These are phyloP conservation scores for Hydra vulgaris DNA, from an alignment of 30 jellyfish, hydroid and myxozoan genomes.

Conservation along the genomic window DNA sequence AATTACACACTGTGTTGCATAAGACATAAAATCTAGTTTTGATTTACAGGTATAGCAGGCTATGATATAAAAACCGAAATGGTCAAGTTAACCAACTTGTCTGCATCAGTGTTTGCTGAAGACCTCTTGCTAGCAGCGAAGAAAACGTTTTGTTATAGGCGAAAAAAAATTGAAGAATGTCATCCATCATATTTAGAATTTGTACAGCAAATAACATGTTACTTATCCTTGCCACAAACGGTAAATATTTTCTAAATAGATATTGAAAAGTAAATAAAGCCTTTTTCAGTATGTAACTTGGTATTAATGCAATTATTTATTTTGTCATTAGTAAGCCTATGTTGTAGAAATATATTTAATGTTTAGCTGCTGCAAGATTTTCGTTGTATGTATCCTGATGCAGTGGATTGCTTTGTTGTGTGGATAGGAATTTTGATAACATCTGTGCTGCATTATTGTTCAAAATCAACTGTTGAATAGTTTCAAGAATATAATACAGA, in stretches of 20 bases:
- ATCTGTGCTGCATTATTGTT: neutral
- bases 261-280: neutral
- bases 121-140: neutral
- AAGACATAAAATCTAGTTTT: neutral
- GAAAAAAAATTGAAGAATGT: neutral
- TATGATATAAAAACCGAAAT: neutral
- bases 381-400: neutral
- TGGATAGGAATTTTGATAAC: neutral
- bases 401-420: neutral
- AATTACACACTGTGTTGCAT: neutral
- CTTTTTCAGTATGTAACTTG: neutral
- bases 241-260: neutral
- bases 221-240: neutral
- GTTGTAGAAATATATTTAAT: neutral
- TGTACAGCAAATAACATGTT: neutral
- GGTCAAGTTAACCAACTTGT: neutral
- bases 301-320: neutral
- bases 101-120: neutral
- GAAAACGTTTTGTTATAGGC: neutral
- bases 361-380: neutral
- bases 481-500: neutral
- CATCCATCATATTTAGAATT: neutral
- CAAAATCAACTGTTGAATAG: neutral
- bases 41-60: neutral
- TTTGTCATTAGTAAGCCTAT: neutral